Conservation (phyloP, 2,888 invertebrate species). For the Rhamphomyia laevipes region DNA sequence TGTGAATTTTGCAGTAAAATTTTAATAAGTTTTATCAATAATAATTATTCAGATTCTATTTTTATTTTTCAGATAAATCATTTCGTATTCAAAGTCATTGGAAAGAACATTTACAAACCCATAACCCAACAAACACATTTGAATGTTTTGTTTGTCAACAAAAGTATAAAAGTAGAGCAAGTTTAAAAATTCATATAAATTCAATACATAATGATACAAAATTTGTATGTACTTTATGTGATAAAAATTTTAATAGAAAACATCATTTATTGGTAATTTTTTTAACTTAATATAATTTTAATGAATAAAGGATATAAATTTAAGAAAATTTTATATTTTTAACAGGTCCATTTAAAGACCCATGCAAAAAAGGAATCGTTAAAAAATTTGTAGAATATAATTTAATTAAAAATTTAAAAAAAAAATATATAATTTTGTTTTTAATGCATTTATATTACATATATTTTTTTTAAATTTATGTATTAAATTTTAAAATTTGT, state of each 20-base stretch:
- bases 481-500: no score
- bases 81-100: conserved; percentile 24
- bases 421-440: no score
- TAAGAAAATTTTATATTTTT: background rate
- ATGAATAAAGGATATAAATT: no score
- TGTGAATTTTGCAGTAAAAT: conserved; percentile 24
- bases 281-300: background rate
- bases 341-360: conserved; percentile 9
- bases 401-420: no score
- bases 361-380: conserved; percentile 3
- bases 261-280: conserved; percentile 21
- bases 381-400: no score
- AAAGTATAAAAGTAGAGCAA: conserved; percentile 23
- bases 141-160: conserved; percentile 22
- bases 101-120: conserved; percentile 23
- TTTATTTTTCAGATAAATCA: conserved; percentile 17
- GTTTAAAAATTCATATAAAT: conserved; percentile 21
- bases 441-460: no score
- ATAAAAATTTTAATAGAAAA: conserved; percentile 24
- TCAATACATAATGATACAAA: conserved; percentile 19
- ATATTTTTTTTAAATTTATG: no score
- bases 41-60: background rate
- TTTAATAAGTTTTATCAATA: background rate
- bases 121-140: conserved; percentile 20
- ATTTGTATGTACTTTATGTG: conserved; percentile 21